Conservation (phyloP, 1,140 invertebrate genomes). For the Odontomachus brunneus region DNA sequence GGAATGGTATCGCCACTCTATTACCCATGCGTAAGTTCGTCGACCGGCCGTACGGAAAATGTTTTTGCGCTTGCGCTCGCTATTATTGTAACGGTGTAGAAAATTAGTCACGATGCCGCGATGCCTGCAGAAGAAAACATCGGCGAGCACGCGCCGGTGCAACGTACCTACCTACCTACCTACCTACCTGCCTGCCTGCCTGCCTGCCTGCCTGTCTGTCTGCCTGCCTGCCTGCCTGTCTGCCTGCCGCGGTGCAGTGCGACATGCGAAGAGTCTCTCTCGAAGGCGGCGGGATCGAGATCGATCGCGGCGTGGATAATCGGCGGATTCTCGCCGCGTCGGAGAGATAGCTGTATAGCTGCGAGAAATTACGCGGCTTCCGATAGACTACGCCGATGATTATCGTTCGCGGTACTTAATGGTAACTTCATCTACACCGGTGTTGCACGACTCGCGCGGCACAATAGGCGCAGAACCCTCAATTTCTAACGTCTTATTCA, state of each 20-base stretch:
- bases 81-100: constrained; percentile 63
- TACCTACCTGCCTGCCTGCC: too few species aligned
- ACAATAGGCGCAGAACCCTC: too few species aligned
- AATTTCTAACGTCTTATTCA: too few species aligned
- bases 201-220: too few species aligned
- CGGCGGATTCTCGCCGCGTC: too few species aligned
- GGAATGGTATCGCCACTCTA: constrained; percentile 41
- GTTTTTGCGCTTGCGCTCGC: constrained; percentile 50
- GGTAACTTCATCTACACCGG: too few species aligned
- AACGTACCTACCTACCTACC: background rate
- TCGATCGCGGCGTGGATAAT: background rate
- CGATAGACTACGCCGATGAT: background rate
- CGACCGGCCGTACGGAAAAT: constrained; percentile 51
- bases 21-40: constrained; percentile 48
- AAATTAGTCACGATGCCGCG: constrained; percentile 59
- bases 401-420: too few species aligned
- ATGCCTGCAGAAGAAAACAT: constrained; percentile 25
- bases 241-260: too few species aligned
- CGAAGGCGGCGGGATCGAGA: constrained; percentile 2
- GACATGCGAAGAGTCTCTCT: constrained; percentile 3
- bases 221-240: too few species aligned
- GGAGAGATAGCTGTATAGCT: too few species aligned
- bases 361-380: too few species aligned
- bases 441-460: too few species aligned
- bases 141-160: constrained; percentile 33